Evolutionary conservation across 2,888 invertebrate species (phyloP).

Genomic region (Alentia gelatinosa): DNA sequence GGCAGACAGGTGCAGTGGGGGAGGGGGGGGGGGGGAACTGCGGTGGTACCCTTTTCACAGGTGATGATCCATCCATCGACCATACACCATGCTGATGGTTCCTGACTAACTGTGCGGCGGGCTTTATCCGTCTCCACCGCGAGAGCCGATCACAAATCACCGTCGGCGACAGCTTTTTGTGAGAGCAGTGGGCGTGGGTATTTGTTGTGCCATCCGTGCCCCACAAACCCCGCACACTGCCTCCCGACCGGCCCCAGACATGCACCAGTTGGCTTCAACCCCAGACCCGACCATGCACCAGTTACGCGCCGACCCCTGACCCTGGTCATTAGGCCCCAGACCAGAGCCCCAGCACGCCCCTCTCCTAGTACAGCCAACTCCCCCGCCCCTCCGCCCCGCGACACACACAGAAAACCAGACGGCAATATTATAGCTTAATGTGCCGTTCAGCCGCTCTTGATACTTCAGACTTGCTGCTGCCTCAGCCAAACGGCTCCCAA

Average conservation of each 20-base stretch:
- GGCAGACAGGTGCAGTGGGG: not conserved
- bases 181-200: too few species aligned
- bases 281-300: constrained; percentile 1
- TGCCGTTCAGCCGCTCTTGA: not conserved
- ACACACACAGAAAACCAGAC: too few species aligned
- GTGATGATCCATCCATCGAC: not conserved
- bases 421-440: not conserved
- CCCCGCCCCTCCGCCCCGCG: not conserved
- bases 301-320: constrained; percentile 8
- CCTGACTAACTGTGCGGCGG: too few species aligned
- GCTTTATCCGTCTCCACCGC: too few species aligned
- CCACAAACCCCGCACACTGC: too few species aligned
- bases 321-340: not conserved
- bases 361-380: not conserved
- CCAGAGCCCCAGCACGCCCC: too few species aligned
- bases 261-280: constrained; percentile 6
- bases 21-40: not conserved
- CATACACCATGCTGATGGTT: not conserved
- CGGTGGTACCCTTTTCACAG: not conserved
- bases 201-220: too few species aligned
- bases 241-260: not conserved
- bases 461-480: not conserved
- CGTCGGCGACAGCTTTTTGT: too few species aligned
- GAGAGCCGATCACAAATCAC: too few species aligned
- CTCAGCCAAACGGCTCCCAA: not conserved